phyloP scores from a whole-genome alignment of 2,797 vertebrate species.

The Merluccius polli region DNA sequence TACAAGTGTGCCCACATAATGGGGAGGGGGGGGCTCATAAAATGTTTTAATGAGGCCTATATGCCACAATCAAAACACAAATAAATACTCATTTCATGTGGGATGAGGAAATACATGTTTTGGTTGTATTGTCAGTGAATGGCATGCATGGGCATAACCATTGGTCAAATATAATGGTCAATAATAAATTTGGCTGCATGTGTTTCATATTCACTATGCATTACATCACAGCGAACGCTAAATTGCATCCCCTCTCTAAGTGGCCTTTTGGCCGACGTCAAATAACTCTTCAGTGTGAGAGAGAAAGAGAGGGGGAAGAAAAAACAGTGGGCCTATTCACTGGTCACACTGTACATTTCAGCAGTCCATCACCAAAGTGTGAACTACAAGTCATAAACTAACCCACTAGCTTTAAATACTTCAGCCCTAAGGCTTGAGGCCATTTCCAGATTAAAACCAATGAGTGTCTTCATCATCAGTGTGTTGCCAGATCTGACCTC shows the following conservation, averaged over 20 bases:
- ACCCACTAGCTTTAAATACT: constrained; percentile 16
- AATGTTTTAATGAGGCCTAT: constrained; percentile 15
- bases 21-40: no score
- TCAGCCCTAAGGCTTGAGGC: constrained; percentile 15
- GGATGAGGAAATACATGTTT: constrained; percentile 5
- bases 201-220: constrained; percentile 15
- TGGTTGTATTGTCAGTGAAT: neutral
- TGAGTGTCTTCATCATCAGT: constrained; percentile 11
- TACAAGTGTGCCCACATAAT: neutral
- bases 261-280: neutral
- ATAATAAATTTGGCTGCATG: neutral
- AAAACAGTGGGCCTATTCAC: constrained; percentile 15
- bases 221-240: neutral
- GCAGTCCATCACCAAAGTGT: constrained; percentile 14
- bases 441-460: constrained; percentile 10
- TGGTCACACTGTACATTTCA: neutral
- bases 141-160: neutral
- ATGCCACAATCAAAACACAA: neutral
- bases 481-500: constrained; percentile 17
- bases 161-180: neutral
- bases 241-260: neutral
- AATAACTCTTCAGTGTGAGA: neutral
- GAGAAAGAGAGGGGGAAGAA: neutral
- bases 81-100: neutral
- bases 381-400: constrained; percentile 35